Base-by-base conservation (phyloP, 2,888 invertebrate genomes). In the Cheilosia variabilis region DNA sequence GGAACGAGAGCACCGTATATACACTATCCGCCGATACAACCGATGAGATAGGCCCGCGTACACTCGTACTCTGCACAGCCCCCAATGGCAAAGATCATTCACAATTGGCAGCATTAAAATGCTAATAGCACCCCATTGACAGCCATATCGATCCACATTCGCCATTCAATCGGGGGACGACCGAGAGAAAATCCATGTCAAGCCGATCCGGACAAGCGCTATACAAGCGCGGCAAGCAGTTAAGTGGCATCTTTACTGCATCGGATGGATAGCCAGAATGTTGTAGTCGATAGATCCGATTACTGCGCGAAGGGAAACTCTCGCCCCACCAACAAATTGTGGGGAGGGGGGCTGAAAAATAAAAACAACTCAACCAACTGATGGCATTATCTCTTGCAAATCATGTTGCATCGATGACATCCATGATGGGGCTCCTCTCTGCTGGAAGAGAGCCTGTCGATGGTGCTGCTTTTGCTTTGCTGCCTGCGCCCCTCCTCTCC, bases 41-140 rank as follows among this genome's bases (percentile, higher is more conserved):
- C 71, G 86, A 66, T 41, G 62, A 81, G 81, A 81, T 77, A 76
- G 72, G 71, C 80, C 69, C 41, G 45, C 22, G 62, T 72, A 62
- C 68, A 53, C 52, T 62, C 5, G 53, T 78, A 41, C 60, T 37
- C 34, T 53, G 27, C 68, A 50, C 17, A 41, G 81, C 27, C 27
- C 50, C 58, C 71, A 86, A 81, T 82, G 86, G 37, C 87, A 87
- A 87, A 82, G 87, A 87, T 87, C 87, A 82, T 73, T 73, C 81
- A 87, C 77, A 87, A 82, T 87, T 87, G 81, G 87, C 77, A 82
- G 80, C 82, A 87, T 87, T 78, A 87, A 87, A 87, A 87, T 87
- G 87, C 82, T 87, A 87, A 87, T 87, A 75, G 78, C 82, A 82
- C 77, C 71, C 81, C 68, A 86, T 86, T 81, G 76, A 81, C 76